Evolutionary conservation across 1,140 invertebrate species (phyloP), one percentile per base, ranked within the genome.

Genomic region (Drosophila albomicans): DNA sequence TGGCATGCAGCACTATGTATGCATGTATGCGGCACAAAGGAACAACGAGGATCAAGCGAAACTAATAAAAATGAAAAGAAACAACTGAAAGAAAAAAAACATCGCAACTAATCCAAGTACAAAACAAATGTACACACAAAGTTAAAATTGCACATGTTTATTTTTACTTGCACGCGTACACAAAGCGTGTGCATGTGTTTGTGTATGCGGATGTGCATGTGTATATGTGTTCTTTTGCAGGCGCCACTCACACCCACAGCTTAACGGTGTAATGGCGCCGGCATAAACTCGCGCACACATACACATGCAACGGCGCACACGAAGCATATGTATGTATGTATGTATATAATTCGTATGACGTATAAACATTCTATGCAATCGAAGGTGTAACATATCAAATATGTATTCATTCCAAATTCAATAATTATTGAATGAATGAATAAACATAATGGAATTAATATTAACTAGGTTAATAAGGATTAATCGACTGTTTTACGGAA

Each of bases 211-310:
- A 54, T 20, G 46, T 75, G 52, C 67, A 59, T 46, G 15, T 49
- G 30, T 67, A 13, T 46, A 15, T 69, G 46, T 56, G 35, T 56
- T 28, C 8, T 35, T 28, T 51, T 52, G 56, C 46, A 61, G 57
- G 66, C 66, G 66, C 66, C 66, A 69, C 66, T 61, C 66, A 69
- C 66, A 69, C 66, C 56, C 66, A 69, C 66, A 69, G 48, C n/a
- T 43, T 52, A 61, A 51, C 25, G 43, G 56, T 69, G 66, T 52
- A 61, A 61, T 69, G 56, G 57, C 56, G 57, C 66, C 66, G 66
- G 66, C 35, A 61, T 51, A 54, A 58, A 45, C 16, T 32, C 11
- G 51, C 46, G 32, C 43, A 71, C 43, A 59, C 35, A 72, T 61
- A 38, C 20, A 57, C 41, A 41, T 52, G 32, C 16, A 45, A 20